Base-by-base conservation (phyloP, 2,888 invertebrate species). In the Amiota minor region DNA sequence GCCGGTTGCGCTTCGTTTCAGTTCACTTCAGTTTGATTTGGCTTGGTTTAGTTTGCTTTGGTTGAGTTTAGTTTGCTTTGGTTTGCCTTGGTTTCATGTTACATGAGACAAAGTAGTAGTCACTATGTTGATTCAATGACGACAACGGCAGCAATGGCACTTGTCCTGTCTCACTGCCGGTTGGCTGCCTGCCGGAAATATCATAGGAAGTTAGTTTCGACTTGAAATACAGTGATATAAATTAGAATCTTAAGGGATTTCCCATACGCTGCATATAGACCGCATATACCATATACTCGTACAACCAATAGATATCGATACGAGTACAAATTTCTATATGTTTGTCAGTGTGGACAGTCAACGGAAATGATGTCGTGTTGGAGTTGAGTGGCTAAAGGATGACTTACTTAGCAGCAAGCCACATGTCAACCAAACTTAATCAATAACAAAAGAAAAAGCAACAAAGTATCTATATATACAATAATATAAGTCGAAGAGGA, bases 211-310 rank as follows among this genome's bases (percentile, higher is more conserved):
- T 83, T 84, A 83, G 83, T 83, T 84, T 82, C 76, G 74, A 78
- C 47, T 35, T 71, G 62, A 69, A 74, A 62, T 71, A 74, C 79
- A 78, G 82, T 81, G 85, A 82, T 83, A 84, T 84, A 84, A 84
- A 84, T 84, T 84, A 84, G 83, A 84, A 84, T 84, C 85, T 84
- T 84, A 84, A 81, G 83, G 83, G 83, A 84, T 84, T 84, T 78
- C 75, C 77, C 76, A 45, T 53, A 16, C 53, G 76, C 68, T 50
- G 72, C 65, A 10, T 14, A 59, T 16, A 59, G 1, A 10, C 35
- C 8, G 35, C 35, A 35, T 35, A 35, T 8, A 61, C 20, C 18
- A 59, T 35, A 10, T 35, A n/a, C 20, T 10, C 10, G 61, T 20
- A 20, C 18, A 61, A 61, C 35, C 23, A 20, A 61, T 35, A 61